These are phyloP conservation scores for Sminthopsis crassicaudata DNA, from an alignment of 2,113 vertebrate genomes.

Conservation along the genomic window DNA sequence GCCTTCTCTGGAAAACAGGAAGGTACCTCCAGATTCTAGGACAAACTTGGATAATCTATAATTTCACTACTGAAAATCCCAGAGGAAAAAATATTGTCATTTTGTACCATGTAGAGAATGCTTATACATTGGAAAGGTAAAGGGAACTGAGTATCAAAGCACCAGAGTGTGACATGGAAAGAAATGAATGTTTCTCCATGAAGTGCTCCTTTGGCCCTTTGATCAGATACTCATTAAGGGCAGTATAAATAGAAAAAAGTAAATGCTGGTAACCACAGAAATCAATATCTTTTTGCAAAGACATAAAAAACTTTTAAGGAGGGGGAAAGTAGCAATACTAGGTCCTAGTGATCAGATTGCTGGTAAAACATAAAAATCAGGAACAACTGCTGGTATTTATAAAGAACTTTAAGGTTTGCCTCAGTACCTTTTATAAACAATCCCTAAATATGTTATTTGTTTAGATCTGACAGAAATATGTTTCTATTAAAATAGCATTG, in stretches of 20 bases:
- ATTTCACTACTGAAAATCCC: background rate
- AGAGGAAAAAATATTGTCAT: background rate
- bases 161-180: background rate
- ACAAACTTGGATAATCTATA: background rate
- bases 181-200: background rate
- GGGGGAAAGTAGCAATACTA: background rate
- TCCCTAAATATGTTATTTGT: background rate
- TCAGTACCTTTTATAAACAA: background rate
- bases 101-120: slow-evolving; percentile 11
- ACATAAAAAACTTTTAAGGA: background rate
- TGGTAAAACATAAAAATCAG: background rate
- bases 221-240: background rate
- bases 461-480: background rate
- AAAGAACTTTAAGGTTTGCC: background rate
- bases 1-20: background rate
- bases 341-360: background rate
- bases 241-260: background rate
- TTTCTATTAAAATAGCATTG: background rate
- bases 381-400: background rate
- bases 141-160: background rate
- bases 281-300: background rate
- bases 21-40: background rate
- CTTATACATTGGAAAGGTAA: background rate
- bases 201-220: background rate
- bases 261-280: background rate